phyloP scores from a whole-genome alignment of 1,140 invertebrate species.

The Drosophila setifemur region DNA sequence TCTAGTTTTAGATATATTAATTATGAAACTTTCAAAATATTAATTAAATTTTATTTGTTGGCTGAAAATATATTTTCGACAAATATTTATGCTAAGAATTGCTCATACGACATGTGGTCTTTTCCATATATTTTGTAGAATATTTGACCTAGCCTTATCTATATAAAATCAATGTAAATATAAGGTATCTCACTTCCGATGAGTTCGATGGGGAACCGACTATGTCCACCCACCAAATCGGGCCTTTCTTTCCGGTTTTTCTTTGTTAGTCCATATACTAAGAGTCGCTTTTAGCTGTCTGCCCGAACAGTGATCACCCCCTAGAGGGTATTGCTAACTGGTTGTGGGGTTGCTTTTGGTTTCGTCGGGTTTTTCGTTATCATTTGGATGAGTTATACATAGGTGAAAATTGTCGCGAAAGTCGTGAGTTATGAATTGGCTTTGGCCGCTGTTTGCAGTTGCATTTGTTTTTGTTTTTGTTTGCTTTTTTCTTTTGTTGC shows the following conservation, averaged over 20 bases:
- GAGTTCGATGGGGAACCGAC: background rate
- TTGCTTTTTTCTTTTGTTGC: background rate
- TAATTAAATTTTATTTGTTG: too few relatives aligned
- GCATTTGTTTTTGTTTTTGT: background rate
- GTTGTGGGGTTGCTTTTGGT: constrained; percentile 33
- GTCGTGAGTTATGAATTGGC: constrained; percentile 74
- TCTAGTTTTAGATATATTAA: too few relatives aligned
- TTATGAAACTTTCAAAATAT: too few relatives aligned
- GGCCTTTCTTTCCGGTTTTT: constrained; percentile 6
- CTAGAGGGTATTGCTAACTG: constrained; percentile 33
- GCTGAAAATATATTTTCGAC: too few relatives aligned
- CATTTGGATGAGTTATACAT: constrained; percentile 77
- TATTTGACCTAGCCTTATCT: too few relatives aligned
- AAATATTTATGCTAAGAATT: too few relatives aligned
- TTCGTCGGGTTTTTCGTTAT: constrained; percentile 63
- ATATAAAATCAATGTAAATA: too few relatives aligned
- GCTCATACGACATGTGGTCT: too few relatives aligned
- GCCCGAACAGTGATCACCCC: constrained; percentile 3
- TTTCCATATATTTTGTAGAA: too few relatives aligned
- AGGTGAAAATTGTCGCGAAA: constrained; percentile 80
- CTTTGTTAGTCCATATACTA: background rate
- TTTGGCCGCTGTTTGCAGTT: background rate
- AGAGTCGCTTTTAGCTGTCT: background rate
- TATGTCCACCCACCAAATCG: background rate
- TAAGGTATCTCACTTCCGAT: background rate